Base-by-base conservation (phyloP, 2,888 invertebrate genomes). In the Teleiodes luculella region DNA sequence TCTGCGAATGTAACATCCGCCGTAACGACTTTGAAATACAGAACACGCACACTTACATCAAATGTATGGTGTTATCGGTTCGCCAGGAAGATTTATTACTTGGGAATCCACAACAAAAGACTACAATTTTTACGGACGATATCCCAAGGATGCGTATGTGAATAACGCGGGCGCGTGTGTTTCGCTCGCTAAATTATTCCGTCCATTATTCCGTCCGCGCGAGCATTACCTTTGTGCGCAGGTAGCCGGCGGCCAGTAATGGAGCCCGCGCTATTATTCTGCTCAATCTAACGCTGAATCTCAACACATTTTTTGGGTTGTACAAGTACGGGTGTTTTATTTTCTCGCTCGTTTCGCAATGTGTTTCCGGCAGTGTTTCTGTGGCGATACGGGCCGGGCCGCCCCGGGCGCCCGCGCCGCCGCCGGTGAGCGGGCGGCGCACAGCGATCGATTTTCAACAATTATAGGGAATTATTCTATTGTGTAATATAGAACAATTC, bases 181-280 rank as follows among this genome's bases (percentile, higher is more conserved):
- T 48, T 35, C 48, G 20, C 48, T 20, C 48, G 35, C 48, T 35
- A 48, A 48, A 48, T 48, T 48, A 35, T 48, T 48, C 48, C 35
- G 35, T 36, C 48, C 46, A 47, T 47, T 47, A 48, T 36, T 35
- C 48, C 35, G 35, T 48, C 35, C 35, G 18, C 35, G 35, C 48
- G 48, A 48, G 48, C 48, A 48, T 48, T 48, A 36, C 48, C 35
- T 48, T 36, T 36, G 35, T 33, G 35, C 35, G 20, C n/a, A 18
- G 5, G 18, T 11, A 20, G n/a, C n/a, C 39, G 39, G 31, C 31
- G 46, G 13, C 13, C 28, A 4, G 11, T 43, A 43, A 43, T 28
- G 43, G 43, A 43, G 14, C 43, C 33, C 20, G 35, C 35, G 35
- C 35, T 33, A 48, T 48, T 48, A 48, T 48, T 48, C 35, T 48